Evolutionary conservation across 2,888 invertebrate species (phyloP).

Genomic region (Plagiodera versicolora): DNA sequence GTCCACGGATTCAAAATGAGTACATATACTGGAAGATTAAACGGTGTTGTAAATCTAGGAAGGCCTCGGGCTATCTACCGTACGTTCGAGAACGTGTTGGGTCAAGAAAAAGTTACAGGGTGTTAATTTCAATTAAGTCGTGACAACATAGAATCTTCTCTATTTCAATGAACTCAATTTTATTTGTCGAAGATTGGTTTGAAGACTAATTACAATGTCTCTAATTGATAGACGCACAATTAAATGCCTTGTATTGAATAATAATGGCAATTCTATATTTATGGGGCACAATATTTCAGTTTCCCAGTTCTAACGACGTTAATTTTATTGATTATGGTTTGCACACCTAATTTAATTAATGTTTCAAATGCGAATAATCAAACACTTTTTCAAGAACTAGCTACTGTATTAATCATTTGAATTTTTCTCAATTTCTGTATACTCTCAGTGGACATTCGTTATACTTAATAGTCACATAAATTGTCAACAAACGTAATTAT

Average conservation of each 20-base stretch:
- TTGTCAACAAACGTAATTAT: conserved; percentile 3
- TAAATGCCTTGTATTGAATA: neutral
- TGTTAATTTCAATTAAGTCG: neutral
- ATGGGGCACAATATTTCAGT: conserved; percentile 10
- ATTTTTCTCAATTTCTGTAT: conserved; percentile 4
- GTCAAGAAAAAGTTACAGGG: neutral
- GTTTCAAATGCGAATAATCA: conserved; percentile 4
- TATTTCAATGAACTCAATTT: no score
- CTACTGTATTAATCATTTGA: neutral
- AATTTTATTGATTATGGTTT: conserved; percentile 11
- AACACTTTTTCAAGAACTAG: neutral
- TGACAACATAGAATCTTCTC: neutral
- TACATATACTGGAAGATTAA: conserved; percentile 26
- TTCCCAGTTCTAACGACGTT: conserved; percentile 4
- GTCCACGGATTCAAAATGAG: conserved; percentile 33
- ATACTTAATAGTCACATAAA: conserved; percentile 10
- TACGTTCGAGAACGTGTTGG: neutral
- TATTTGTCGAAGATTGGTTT: no score
- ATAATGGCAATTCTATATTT: conserved; percentile 8
- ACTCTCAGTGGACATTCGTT: neutral
- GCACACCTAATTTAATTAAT: conserved; percentile 17
- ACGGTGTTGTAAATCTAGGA: conserved; percentile 27
- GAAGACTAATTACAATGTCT: no score
- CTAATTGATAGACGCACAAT: no score
- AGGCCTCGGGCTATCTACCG: conserved; percentile 22